Evolutionary conservation across 2,113 vertebrate species (phyloP).

Genomic region (Cottus gobio): DNA sequence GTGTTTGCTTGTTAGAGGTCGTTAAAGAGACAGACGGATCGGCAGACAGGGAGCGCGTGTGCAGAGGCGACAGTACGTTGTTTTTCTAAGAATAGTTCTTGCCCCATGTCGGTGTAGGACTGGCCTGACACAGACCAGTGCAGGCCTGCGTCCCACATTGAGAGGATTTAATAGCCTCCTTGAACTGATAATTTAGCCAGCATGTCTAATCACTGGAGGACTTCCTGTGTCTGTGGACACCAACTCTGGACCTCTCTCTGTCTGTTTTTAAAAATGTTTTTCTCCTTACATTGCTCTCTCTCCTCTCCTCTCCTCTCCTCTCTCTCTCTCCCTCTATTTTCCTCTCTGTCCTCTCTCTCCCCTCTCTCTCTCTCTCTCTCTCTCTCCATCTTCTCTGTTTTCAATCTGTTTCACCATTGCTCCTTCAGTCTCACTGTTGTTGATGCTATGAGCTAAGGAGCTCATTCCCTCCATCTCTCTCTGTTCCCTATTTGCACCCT

Average conservation of each 20-base stretch:
- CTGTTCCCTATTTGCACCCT: slow-evolving; percentile 47
- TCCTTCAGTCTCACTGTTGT: slow-evolving; percentile 33
- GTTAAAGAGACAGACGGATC: slow-evolving; percentile 57
- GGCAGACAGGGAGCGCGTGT: slow-evolving; percentile 35
- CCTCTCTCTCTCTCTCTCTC: background rate
- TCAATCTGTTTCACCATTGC: slow-evolving; percentile 40
- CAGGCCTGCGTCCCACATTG: slow-evolving; percentile 58
- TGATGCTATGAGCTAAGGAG: slow-evolving; percentile 60
- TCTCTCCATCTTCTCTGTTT: slow-evolving; percentile 17
- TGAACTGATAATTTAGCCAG: slow-evolving; percentile 64
- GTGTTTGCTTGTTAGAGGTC: slow-evolving; percentile 42
- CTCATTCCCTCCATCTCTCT: slow-evolving; percentile 64
- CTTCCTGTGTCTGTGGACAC: slow-evolving; percentile 52
- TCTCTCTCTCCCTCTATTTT: background rate
- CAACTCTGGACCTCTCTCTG: slow-evolving; percentile 15
- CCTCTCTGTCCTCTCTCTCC: slow-evolving; percentile 8
- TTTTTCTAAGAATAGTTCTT: slow-evolving; percentile 69
- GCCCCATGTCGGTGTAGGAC: slow-evolving; percentile 35
- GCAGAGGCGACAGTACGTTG: slow-evolving; percentile 34
- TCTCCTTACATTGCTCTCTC: background rate
- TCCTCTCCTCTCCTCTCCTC: background rate
- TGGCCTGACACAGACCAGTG: slow-evolving; percentile 43
- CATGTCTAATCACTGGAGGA: slow-evolving; percentile 61
- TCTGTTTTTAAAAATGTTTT: slow-evolving; percentile 26
- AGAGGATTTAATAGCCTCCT: slow-evolving; percentile 61